Evolutionary conservation across 2,113 vertebrate species (phyloP).

Genomic region (Lepisosteus osseus): DNA sequence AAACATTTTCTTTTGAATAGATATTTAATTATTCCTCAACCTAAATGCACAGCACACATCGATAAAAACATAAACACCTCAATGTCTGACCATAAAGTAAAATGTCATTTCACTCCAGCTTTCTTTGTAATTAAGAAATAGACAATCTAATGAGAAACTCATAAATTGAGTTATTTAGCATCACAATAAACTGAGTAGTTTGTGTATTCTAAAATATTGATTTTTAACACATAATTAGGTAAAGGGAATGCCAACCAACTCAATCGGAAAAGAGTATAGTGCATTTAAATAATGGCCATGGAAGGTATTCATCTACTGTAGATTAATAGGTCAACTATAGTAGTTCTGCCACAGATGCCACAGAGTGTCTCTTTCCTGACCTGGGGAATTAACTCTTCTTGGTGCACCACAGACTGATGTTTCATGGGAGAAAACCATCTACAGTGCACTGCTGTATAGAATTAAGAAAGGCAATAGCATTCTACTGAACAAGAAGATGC

Average conservation of each 20-base stretch:
- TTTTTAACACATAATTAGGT: neutral
- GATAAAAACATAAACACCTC: no score
- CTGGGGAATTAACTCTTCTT: no score
- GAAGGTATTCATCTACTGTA: constrained; percentile 11
- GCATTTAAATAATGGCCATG: constrained; percentile 9
- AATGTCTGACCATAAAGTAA: no score
- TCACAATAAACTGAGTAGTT: no score
- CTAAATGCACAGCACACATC: no score
- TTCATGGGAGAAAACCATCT: neutral
- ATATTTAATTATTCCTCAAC: no score
- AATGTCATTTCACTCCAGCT: no score
- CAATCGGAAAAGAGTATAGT: neutral
- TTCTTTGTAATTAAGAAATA: no score
- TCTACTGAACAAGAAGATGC: no score
- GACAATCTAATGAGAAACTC: no score
- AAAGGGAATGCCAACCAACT: neutral
- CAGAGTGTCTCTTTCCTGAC: neutral
- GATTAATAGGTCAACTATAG: constrained; percentile 1
- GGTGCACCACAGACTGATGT: neutral
- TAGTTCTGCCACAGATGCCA: neutral
- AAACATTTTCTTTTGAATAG: no score
- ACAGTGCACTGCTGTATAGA: neutral
- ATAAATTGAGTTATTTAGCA: no score
- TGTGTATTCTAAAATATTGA: neutral
- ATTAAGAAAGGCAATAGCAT: constrained; percentile 21